phyloP scores from a whole-genome alignment of 2,888 invertebrate species.

The Agonopterix alstromeriana region DNA sequence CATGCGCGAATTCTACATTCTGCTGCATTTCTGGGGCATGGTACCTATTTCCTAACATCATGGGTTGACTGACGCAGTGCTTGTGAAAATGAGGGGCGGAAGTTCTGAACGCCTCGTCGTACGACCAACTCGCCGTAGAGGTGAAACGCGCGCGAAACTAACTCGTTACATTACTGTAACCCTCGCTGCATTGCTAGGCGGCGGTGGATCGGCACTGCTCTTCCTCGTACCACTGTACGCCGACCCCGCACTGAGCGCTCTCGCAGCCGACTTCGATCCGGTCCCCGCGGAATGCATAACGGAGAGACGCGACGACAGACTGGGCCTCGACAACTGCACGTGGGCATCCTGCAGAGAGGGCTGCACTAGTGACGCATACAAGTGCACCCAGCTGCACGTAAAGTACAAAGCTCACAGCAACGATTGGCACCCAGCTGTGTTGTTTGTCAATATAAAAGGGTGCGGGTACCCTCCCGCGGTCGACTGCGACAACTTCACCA shows the following conservation, averaged over 20 bases:
- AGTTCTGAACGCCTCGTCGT: constrained; percentile 66
- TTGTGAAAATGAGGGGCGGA: constrained; percentile 61
- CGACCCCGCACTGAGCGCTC: constrained; percentile 74
- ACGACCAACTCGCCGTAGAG: constrained; percentile 51
- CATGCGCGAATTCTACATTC: constrained; percentile 26
- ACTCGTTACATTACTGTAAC: constrained; percentile 64
- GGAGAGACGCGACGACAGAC: constrained; percentile 81
- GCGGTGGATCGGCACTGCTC: constrained; percentile 64
- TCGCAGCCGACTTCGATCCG: constrained; percentile 85
- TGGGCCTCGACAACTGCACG: constrained; percentile 86
- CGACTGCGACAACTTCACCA: constrained; percentile 85
- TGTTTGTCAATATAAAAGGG: constrained; percentile 89
- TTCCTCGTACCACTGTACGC: constrained; percentile 71
- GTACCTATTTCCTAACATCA: constrained; percentile 34
- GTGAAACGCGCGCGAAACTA: constrained; percentile 58
- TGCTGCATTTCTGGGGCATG: constrained; percentile 33
- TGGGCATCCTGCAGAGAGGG: constrained; percentile 89
- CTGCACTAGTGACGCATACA: constrained; percentile 86
- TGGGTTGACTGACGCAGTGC: constrained; percentile 61
- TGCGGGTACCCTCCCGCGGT: constrained; percentile 89
- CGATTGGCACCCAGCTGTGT: constrained; percentile 77
- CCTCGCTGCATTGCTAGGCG: constrained; percentile 59
- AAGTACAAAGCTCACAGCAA: constrained; percentile 71
- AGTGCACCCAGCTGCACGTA: constrained; percentile 82
- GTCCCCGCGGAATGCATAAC: constrained; percentile 85